phyloP scores from a whole-genome alignment of 1,140 invertebrate genomes.

The Teleogryllus occipitalis region DNA sequence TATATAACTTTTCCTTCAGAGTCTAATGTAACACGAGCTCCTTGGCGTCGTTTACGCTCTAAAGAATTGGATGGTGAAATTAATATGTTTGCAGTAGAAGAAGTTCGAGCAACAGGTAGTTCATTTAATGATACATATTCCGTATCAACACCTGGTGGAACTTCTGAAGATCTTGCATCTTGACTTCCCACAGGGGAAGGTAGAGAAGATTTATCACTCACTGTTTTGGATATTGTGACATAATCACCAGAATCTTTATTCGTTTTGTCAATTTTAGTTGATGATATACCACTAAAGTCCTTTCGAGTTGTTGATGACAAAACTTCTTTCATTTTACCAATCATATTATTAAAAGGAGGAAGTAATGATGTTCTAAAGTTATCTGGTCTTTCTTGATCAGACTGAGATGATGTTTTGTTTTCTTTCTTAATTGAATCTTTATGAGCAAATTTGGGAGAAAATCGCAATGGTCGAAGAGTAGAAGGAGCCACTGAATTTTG shows the following conservation, averaged over 20 bases:
- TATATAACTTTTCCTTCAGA: slow-evolving; percentile 84
- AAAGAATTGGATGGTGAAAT: slow-evolving; percentile 31
- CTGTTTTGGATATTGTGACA: slow-evolving; percentile 57
- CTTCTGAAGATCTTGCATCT: background rate
- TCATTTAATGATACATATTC: slow-evolving; percentile 76
- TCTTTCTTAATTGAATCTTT: background rate
- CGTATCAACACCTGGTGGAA: slow-evolving; percentile 38
- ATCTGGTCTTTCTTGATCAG: background rate
- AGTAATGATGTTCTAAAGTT: slow-evolving; percentile 35
- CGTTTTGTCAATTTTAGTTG: slow-evolving; percentile 34
- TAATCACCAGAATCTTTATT: slow-evolving; percentile 63
- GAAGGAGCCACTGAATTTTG: background rate
- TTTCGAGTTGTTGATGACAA: slow-evolving; percentile 38
- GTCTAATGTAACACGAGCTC: slow-evolving; percentile 74
- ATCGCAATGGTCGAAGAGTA: background rate
- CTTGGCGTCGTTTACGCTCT: slow-evolving; percentile 43
- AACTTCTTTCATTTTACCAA: slow-evolving; percentile 53
- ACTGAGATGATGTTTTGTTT: background rate
- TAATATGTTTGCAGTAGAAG: slow-evolving; percentile 24
- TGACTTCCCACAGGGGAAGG: background rate
- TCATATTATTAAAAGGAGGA: slow-evolving; percentile 50
- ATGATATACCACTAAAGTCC: slow-evolving; percentile 31
- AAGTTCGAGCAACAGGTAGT: slow-evolving; percentile 40
- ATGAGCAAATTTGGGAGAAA: background rate
- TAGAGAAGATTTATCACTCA: background rate